These are phyloP conservation scores for Pardalotus punctatus DNA, from an alignment of 2,113 vertebrate species.

Conservation along the genomic window DNA sequence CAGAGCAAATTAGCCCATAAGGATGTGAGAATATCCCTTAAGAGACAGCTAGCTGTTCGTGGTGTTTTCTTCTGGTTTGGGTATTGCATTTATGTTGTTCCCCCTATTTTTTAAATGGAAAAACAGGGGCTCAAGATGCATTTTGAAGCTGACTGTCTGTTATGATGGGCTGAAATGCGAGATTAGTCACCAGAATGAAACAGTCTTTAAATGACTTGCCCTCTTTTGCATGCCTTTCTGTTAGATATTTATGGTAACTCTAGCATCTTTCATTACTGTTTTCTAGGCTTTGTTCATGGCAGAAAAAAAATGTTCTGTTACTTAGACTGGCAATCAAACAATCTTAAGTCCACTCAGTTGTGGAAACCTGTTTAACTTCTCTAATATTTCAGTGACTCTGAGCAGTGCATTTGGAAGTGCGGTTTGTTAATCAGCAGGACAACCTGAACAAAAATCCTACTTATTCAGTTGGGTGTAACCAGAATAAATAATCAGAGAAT, in stretches of 20 bases:
- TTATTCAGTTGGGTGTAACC: neutral
- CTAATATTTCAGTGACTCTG: neutral
- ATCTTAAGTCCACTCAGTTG: accelerated
- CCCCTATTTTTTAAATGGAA: neutral
- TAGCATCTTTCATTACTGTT: neutral
- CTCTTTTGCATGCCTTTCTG: neutral
- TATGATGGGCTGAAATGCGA: neutral
- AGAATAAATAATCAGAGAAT: neutral
- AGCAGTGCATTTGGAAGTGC: neutral
- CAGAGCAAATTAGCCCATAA: neutral
- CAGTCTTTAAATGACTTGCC: neutral
- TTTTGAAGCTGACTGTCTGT: neutral
- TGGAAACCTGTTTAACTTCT: neutral
- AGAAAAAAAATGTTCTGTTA: neutral
- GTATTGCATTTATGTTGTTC: neutral
- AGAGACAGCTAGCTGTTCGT: neutral
- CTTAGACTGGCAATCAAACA: neutral
- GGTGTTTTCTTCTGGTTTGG: neutral
- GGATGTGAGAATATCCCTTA: neutral
- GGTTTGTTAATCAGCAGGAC: neutral
- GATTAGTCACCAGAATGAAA: neutral
- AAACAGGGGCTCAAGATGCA: neutral
- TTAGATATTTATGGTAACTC: neutral
- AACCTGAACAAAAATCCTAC: neutral
- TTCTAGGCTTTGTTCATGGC: neutral